These are phyloP conservation scores for Cyclina sinensis DNA, from an alignment of 1,140 invertebrate species.

Conservation along the genomic window DNA sequence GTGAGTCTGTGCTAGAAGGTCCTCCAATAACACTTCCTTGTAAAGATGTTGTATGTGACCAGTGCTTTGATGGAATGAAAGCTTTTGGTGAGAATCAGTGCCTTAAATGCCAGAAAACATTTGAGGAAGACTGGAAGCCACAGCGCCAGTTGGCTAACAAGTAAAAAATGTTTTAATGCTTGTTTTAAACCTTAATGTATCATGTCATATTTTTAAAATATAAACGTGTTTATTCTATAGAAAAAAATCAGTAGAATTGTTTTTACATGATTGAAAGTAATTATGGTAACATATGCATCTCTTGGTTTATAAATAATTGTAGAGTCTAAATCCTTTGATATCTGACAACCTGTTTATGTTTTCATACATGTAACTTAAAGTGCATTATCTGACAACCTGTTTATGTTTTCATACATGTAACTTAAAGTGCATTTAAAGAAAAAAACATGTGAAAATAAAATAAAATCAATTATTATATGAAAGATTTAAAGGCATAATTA, in stretches of 20 bases:
- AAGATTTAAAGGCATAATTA: no score
- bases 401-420: no score
- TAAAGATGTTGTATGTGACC: constrained; percentile 30
- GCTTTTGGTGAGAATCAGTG: constrained; percentile 17
- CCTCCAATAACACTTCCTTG: constrained; percentile 42
- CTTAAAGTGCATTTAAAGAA: no score
- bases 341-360: no score
- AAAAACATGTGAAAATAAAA: no score
- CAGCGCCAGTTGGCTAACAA: neutral
- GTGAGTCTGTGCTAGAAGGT: constrained; percentile 35
- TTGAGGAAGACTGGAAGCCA: constrained; percentile 17
- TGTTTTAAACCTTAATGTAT: neutral
- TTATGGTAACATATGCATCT: neutral
- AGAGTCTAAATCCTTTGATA: no score
- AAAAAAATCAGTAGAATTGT: neutral
- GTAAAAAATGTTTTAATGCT: neutral
- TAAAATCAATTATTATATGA: no score
- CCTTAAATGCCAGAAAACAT: constrained; percentile 3
- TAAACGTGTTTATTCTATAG: neutral
- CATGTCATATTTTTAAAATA: neutral
- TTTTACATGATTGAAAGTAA: neutral
- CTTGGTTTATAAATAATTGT: neutral
- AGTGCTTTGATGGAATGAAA: constrained; percentile 28
- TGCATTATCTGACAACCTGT: no score
- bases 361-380: no score